Evolutionary conservation across 2,888 invertebrate species (phyloP).

Genomic region (Thyatira batis): DNA sequence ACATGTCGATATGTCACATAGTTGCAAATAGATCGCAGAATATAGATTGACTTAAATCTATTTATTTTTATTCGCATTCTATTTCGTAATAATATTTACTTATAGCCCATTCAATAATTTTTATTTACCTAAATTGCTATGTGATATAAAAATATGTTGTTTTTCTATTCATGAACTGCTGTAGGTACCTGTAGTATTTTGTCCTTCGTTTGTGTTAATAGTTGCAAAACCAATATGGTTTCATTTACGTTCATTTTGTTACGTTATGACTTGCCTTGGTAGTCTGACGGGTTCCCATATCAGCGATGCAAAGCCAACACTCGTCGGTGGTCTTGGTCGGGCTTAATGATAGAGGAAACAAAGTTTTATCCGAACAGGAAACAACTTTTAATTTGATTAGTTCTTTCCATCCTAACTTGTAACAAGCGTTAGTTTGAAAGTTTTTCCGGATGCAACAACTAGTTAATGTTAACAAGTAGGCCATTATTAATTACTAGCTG

Average conservation of each 20-base stretch:
- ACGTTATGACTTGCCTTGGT: conserved; percentile 21
- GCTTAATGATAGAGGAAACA: conserved; percentile 26
- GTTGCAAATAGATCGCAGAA: not conserved
- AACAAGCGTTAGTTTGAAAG: conserved; percentile 40
- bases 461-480: conserved; percentile 34
- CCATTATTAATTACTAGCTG: conserved; percentile 29
- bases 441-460: conserved; percentile 37
- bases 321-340: conserved; percentile 12
- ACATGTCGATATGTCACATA: not conserved
- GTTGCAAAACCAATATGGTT: too few relatives aligned
- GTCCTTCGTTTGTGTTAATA: too few relatives aligned
- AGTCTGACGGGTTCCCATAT: conserved; percentile 27
- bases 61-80: too few relatives aligned
- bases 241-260: conserved; percentile 13
- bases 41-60: not conserved
- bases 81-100: too few relatives aligned
- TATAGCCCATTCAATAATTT: too few relatives aligned
- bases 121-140: too few relatives aligned
- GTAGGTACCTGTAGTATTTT: too few relatives aligned
- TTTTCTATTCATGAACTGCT: too few relatives aligned
- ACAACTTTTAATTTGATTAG: conserved; percentile 64
- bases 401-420: conserved; percentile 46
- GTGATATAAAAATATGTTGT: too few relatives aligned
- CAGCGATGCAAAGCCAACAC: conserved; percentile 8
- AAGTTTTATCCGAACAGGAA: conserved; percentile 31